Conservation (phyloP, 2,888 invertebrate genomes). For the Urechis unicinctus region DNA sequence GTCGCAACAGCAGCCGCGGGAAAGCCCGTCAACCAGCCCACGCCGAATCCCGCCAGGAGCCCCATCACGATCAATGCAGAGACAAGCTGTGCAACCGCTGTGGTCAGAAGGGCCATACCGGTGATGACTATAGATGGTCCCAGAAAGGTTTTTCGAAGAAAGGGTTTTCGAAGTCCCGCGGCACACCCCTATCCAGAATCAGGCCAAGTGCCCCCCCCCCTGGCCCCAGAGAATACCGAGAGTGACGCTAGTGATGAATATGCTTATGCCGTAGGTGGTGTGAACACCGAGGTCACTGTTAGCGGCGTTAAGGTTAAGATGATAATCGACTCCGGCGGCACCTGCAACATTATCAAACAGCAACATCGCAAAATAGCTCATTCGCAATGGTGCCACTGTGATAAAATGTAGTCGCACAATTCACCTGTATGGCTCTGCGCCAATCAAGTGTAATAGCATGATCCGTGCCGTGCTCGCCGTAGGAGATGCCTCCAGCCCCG, state of each 20-base stretch:
- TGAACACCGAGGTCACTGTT: background rate
- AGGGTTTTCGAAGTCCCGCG: background rate
- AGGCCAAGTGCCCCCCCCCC: background rate
- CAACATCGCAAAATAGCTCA: background rate
- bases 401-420: background rate
- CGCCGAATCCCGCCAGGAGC: background rate
- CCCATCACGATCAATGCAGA: too few species aligned
- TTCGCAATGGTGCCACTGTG: background rate
- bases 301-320: background rate
- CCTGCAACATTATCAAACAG: background rate
- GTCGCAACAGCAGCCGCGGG: too few species aligned
- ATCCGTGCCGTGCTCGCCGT: too few species aligned
- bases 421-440: background rate
- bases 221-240: too few species aligned
- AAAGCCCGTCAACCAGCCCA: too few species aligned
- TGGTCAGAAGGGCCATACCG: background rate
- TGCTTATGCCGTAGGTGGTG: background rate
- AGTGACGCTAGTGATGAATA: background rate
- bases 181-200: background rate
- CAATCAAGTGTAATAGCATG: too few species aligned
- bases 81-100: background rate
- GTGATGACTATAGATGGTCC: background rate
- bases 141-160: background rate
- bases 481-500: too few species aligned
- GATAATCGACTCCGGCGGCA: background rate